phyloP scores from a whole-genome alignment of 2,888 invertebrate species.

The Nezara viridula region DNA sequence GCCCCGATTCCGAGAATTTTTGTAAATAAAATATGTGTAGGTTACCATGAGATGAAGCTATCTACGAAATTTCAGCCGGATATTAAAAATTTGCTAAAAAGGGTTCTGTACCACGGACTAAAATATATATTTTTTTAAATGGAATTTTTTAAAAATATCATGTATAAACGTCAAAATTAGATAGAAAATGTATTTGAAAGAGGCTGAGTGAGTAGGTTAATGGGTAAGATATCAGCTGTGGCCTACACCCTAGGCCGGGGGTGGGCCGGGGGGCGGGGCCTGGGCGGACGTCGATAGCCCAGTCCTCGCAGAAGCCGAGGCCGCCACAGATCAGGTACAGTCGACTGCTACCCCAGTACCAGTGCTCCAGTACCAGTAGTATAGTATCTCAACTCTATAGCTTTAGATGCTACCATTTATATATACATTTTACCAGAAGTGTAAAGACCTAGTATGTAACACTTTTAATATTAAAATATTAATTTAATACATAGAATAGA shows the following conservation, averaged over 20 bases:
- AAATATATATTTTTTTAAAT: no score
- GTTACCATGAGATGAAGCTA: no score
- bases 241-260: background rate
- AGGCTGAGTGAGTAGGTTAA: background rate
- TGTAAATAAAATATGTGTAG: no score
- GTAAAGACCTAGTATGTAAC: constrained; percentile 51
- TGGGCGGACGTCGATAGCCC: background rate
- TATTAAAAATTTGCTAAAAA: no score
- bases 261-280: background rate
- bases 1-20: no score
- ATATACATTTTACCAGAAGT: constrained; percentile 42
- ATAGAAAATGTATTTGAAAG: no score
- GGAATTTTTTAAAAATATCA: no score
- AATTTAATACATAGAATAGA: background rate
- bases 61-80: no score
- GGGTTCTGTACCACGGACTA: no score
- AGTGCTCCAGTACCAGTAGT: background rate
- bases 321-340: constrained; percentile 25
- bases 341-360: background rate
- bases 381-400: background rate
- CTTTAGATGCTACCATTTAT: constrained; percentile 48
- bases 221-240: constrained; percentile 1
- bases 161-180: no score
- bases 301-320: background rate
- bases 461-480: background rate